These are phyloP conservation scores for Hiodon alosoides DNA, from an alignment of 2,113 vertebrate genomes.

Conservation along the genomic window DNA sequence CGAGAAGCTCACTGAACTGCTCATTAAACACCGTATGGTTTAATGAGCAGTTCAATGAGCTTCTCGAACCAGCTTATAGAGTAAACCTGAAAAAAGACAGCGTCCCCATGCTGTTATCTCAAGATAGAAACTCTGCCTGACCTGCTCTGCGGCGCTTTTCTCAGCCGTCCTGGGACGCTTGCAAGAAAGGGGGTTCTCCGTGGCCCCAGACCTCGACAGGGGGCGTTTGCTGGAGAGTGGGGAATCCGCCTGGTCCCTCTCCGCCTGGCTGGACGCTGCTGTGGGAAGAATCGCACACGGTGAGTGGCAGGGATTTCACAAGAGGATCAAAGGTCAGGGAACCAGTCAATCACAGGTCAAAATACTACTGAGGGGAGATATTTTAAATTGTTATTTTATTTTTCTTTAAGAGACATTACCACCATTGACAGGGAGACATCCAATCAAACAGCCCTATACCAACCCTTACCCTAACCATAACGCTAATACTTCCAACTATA, in stretches of 20 bases:
- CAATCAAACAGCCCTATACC: conserved; percentile 26
- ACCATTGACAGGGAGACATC: conserved; percentile 23
- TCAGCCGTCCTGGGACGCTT: conserved; percentile 85
- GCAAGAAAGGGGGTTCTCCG: conserved; percentile 75
- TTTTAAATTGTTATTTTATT: background rate
- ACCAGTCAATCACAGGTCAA: conserved; percentile 48
- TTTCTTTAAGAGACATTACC: too few relatives aligned
- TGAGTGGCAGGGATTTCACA: conserved; percentile 23
- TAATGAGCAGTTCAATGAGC: conserved; percentile 10
- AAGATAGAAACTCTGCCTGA: conserved; percentile 50
- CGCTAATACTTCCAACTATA: conserved; percentile 26
- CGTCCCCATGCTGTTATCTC: background rate
- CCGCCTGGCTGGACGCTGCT: conserved; percentile 73
- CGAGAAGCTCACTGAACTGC: too few relatives aligned
- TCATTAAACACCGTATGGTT: too few relatives aligned
- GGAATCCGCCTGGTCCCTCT: conserved; percentile 80
- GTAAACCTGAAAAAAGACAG: background rate
- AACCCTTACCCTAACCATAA: conserved; percentile 23
- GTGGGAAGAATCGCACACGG: conserved; percentile 35
- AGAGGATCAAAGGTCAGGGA: conserved; percentile 1
- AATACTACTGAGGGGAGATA: conserved; percentile 37
- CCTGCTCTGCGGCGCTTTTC: conserved; percentile 86
- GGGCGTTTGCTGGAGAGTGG: conserved; percentile 76
- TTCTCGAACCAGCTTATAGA: background rate
- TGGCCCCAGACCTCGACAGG: conserved; percentile 70